Evolutionary conservation across 2,888 invertebrate species (phyloP).

Genomic region (Adela reaumurella): DNA sequence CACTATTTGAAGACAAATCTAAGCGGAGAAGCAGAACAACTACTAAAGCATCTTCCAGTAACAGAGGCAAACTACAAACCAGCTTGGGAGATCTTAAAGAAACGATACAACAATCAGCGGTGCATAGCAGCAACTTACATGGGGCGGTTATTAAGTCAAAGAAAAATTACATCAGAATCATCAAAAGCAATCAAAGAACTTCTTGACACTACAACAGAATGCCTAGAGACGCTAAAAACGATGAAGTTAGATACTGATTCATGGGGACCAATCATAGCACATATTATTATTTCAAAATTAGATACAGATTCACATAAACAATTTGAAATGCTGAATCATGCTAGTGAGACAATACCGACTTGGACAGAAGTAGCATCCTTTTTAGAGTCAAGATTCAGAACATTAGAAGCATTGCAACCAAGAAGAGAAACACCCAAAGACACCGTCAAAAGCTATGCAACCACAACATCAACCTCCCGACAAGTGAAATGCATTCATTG

Average conservation of each 20-base stretch:
- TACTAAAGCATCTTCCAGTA: neutral
- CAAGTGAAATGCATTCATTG: too few relatives aligned
- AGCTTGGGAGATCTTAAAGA: conserved; percentile 2
- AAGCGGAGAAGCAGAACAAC: conserved; percentile 1
- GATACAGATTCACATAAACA: conserved; percentile 1
- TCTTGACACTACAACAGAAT: conserved; percentile 1
- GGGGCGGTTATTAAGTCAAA: conserved; percentile 1
- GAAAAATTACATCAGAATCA: neutral
- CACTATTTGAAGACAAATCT: conserved; percentile 3
- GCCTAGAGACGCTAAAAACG: neutral
- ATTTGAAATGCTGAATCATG: conserved; percentile 4
- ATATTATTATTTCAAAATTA: conserved; percentile 3
- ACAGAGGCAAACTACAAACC: conserved; percentile 2
- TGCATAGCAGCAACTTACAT: neutral
- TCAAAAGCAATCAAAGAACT: neutral
- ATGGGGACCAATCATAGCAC: conserved; percentile 3
- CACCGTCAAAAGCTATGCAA: too few relatives aligned
- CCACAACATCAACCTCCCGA: too few relatives aligned
- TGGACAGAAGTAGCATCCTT: conserved; percentile 1
- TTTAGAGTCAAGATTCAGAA: too few relatives aligned
- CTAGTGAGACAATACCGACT: conserved; percentile 6
- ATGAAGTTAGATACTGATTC: neutral
- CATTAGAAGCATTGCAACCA: too few relatives aligned
- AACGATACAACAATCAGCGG: conserved; percentile 3
- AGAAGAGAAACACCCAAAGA: too few relatives aligned